Conservation (phyloP, 2,888 invertebrate genomes). For the Chloromyia formosa region DNA sequence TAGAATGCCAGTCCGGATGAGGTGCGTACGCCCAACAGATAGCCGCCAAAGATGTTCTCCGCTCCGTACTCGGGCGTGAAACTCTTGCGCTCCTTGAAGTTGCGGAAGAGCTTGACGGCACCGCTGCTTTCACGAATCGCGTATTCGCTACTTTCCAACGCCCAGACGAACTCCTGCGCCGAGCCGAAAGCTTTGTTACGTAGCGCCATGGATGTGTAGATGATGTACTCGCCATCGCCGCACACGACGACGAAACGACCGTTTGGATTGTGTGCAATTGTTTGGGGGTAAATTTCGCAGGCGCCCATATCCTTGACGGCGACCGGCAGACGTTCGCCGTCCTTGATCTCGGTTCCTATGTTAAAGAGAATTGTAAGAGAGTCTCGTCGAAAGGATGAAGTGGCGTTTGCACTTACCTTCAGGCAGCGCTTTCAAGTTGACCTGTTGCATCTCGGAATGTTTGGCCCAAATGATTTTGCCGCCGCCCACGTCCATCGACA, state of each 20-base stretch:
- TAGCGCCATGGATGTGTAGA: conserved; percentile 99
- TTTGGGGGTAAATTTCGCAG: conserved; percentile 99
- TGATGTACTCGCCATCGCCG: conserved; percentile 99
- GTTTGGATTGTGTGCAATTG: conserved; percentile 97
- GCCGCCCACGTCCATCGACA: conserved; percentile 98
- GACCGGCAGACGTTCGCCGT: conserved; percentile 92
- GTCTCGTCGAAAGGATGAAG: too few species aligned
- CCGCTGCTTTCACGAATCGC: conserved; percentile 89
- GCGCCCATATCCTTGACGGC: conserved; percentile 99
- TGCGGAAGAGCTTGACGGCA: conserved; percentile 93
- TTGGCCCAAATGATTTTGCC: conserved; percentile 99
- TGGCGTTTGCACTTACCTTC: conserved; percentile 69
- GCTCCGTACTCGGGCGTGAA: conserved; percentile 97
- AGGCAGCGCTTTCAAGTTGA: conserved; percentile 85
- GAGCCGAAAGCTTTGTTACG: conserved; percentile 98
- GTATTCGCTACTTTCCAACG: conserved; percentile 92
- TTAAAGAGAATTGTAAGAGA: conserved; percentile 52
- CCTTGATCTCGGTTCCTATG: conserved; percentile 78
- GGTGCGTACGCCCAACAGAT: conserved; percentile 89
- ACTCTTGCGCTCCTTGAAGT: conserved; percentile 96
- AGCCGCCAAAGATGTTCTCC: conserved; percentile 95
- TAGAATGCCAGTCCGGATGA: conserved; percentile 94
- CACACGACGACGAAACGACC: conserved; percentile 94
- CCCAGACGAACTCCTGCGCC: conserved; percentile 99
- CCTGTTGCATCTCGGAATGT: conserved; percentile 98